Evolutionary conservation across 2,888 invertebrate species (phyloP).

Genomic region (Tetranychus truncatus): DNA sequence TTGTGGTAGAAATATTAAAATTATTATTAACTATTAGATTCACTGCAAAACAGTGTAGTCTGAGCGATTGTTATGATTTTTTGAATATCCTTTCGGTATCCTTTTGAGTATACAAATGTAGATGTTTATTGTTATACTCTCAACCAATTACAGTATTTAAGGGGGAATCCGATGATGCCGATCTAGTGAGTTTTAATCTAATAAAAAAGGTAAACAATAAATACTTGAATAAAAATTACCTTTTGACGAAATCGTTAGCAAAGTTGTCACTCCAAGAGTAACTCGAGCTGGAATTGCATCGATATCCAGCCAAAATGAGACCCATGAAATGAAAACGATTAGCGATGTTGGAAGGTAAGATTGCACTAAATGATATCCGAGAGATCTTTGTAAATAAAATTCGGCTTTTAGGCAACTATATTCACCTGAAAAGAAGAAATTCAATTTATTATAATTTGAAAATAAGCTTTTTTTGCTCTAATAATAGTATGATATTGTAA

Average conservation of each 20-base stretch:
- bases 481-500: no score
- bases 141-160: no score
- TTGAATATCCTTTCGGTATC: no score
- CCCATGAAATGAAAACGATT: conserved; percentile 32
- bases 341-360: conserved; percentile 31
- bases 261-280: conserved; percentile 31
- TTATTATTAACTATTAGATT: conserved; percentile 12
- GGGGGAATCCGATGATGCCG: no score
- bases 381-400: conserved; percentile 28
- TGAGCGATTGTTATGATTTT: no score
- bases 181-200: neutral
- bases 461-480: neutral
- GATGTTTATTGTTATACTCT: no score
- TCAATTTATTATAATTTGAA: neutral
- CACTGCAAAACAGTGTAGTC: no score
- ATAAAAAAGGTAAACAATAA: neutral
- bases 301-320: conserved; percentile 31
- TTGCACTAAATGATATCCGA: conserved; percentile 31
- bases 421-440: conserved; percentile 26
- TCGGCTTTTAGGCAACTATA: conserved; percentile 30
- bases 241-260: conserved; percentile 31
- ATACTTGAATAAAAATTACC: conserved; percentile 15
- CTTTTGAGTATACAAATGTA: no score
- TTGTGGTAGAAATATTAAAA: neutral
- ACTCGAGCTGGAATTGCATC: conserved; percentile 31